These are phyloP conservation scores for Avahi laniger DNA, from an alignment of 2,797 vertebrate genomes.

Conservation along the genomic window DNA sequence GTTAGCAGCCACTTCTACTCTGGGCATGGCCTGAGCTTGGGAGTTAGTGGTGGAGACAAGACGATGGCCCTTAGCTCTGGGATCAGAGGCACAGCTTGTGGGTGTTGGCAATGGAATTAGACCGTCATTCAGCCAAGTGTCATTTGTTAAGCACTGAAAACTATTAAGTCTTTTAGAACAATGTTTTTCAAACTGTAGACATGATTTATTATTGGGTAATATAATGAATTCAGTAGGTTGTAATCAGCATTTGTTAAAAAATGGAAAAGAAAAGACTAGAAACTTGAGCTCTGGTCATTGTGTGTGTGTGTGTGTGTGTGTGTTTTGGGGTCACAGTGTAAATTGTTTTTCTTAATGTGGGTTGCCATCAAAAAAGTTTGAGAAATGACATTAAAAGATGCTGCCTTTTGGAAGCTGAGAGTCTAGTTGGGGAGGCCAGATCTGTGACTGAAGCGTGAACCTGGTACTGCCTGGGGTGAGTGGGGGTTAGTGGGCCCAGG, in stretches of 20 bases:
- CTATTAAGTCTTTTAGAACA: not conserved
- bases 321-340: not conserved
- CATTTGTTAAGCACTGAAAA: not conserved
- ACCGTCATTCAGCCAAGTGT: not conserved
- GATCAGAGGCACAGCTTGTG: not conserved
- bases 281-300: not conserved
- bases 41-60: not conserved
- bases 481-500: not conserved
- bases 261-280: not conserved
- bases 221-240: not conserved
- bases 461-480: not conserved
- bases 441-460: not conserved
- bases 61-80: not conserved
- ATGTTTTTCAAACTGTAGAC: not conserved
- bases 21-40: not conserved
- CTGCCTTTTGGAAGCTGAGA: not conserved
- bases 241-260: not conserved
- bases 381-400: conserved; percentile 24
- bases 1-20: not conserved
- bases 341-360: not conserved
- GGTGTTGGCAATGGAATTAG: not conserved
- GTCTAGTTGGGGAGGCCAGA: not conserved
- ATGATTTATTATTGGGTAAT: conserved; percentile 4
- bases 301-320: not conserved
- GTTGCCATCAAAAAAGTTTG: not conserved